These are phyloP conservation scores for Mellilla xanthometata DNA, from an alignment of 2,888 invertebrate species.

Conservation along the genomic window DNA sequence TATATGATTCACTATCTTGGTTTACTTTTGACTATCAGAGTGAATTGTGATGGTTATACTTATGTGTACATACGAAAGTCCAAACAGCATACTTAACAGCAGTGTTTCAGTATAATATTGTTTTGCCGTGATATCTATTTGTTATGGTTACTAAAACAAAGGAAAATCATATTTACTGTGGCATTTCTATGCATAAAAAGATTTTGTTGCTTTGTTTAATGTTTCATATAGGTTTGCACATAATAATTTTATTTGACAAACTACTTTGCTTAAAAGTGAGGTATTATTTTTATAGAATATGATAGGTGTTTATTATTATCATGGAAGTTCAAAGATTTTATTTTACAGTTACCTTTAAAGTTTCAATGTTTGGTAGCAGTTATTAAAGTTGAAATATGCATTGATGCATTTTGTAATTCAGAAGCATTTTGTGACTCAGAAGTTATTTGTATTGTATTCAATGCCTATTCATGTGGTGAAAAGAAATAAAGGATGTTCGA, in stretches of 20 bases:
- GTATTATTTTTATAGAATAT: conserved; percentile 7
- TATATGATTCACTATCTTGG: too few relatives aligned
- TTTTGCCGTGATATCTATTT: too few relatives aligned
- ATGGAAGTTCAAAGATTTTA: conserved; percentile 9
- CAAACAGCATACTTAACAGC: too few relatives aligned
- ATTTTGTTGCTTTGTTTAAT: conserved; percentile 22
- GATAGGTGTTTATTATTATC: conserved; percentile 12
- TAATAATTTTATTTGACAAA: conserved; percentile 21
- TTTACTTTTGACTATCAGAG: too few relatives aligned
- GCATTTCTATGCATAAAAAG: conserved; percentile 10
- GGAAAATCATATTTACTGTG: too few relatives aligned
- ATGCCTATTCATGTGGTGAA: conserved; percentile 10
- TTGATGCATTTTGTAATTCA: background rate
- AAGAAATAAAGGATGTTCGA: conserved; percentile 18
- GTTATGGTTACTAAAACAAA: too few relatives aligned
- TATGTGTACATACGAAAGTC: too few relatives aligned
- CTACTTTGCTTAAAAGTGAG: conserved; percentile 18
- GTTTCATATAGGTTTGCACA: conserved; percentile 10
- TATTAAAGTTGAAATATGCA: background rate
- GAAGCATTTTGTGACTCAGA: too few relatives aligned
- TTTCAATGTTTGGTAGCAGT: conserved; percentile 5
- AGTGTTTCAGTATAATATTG: too few relatives aligned
- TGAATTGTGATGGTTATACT: too few relatives aligned
- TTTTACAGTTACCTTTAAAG: background rate
- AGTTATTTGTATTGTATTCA: too few relatives aligned